phyloP scores from a whole-genome alignment of 1,140 invertebrate species.

The Eurosta solidaginis region DNA sequence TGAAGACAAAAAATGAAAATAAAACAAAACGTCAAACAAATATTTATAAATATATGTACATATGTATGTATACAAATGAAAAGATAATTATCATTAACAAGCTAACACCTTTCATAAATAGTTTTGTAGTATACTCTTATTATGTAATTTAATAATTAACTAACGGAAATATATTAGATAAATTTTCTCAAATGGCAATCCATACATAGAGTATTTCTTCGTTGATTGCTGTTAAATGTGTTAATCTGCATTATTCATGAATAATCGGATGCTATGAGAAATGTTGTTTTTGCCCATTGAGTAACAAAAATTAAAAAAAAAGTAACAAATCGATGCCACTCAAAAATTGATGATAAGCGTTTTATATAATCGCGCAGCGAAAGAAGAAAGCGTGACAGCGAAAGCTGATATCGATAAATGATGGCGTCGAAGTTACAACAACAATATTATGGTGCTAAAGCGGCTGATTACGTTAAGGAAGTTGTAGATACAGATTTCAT shows the following conservation, averaged over 20 bases:
- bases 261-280: background rate
- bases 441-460: too few relatives aligned
- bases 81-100: too few relatives aligned
- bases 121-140: too few relatives aligned
- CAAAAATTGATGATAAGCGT: background rate
- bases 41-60: too few relatives aligned
- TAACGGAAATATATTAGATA: too few relatives aligned
- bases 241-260: background rate
- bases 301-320: background rate
- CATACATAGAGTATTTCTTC: background rate
- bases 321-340: background rate
- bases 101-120: too few relatives aligned
- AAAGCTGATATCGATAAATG: slow-evolving; percentile 12
- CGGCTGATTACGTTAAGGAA: too few relatives aligned
- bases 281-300: slow-evolving; percentile 15
- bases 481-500: too few relatives aligned
- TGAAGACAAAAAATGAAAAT: too few relatives aligned
- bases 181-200: too few relatives aligned
- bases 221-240: background rate
- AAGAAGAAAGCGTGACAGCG: slow-evolving; percentile 19
- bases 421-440: background rate
- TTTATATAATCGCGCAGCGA: slow-evolving; percentile 12
- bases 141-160: slow-evolving; percentile 1
- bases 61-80: too few relatives aligned
- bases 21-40: too few relatives aligned